Percentiles rank a stretch among this genome's conserved stretches.
Conservation (phyloP, 2,113 vertebrate species). For the Callorhinus ursinus region DNA sequence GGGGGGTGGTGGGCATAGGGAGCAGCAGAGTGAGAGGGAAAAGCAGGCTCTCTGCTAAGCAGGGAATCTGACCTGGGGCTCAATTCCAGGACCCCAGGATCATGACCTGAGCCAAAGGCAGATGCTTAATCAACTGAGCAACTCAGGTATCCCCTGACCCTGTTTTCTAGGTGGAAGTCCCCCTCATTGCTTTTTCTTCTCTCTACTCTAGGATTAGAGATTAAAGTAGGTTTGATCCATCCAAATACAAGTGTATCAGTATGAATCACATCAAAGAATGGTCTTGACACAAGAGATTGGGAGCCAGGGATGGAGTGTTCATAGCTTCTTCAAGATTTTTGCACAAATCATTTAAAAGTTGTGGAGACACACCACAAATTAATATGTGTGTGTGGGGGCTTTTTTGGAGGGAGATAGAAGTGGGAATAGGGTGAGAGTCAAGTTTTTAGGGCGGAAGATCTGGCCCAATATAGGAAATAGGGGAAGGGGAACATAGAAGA, state of each 20-base stretch:
- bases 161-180: background rate
- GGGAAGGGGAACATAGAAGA: background rate
- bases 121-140: background rate
- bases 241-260: background rate
- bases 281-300: background rate
- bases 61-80: background rate
- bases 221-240: background rate
- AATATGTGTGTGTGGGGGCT: background rate
- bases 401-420: background rate
- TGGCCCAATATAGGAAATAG: background rate
- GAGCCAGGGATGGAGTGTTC: background rate
- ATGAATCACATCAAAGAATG: background rate
- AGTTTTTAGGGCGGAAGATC: background rate
- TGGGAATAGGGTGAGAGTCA: background rate
- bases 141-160: background rate
- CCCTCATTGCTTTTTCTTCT: background rate
- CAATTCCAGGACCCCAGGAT: background rate
- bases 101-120: background rate
- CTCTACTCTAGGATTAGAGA: background rate
- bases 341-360: background rate
- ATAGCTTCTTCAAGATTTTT: background rate
- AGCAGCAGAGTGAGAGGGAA: background rate
- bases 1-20: too few species aligned
- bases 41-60: background rate
- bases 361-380: background rate